A percentile compares a stretch with the other conserved stretches of the same genome.
These are phyloP conservation scores for Formica exsecta DNA, from an alignment of 1,140 invertebrate species.

Conservation along the genomic window DNA sequence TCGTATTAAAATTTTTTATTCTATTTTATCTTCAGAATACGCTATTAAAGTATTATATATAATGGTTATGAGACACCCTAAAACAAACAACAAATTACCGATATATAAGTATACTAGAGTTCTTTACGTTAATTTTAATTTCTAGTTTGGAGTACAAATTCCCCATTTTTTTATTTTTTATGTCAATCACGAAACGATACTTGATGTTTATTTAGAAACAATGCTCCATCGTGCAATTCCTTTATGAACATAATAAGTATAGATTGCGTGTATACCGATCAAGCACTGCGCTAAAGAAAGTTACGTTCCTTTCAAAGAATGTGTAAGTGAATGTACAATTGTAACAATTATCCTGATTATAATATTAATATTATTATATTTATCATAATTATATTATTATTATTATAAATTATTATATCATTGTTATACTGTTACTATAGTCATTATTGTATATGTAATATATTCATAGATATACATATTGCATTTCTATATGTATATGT, in stretches of 20 bases:
- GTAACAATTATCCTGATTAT: slow-evolving; percentile 74
- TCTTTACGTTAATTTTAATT: no score
- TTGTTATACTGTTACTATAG: slow-evolving; percentile 72
- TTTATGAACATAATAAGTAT: not conserved
- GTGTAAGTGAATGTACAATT: slow-evolving; percentile 60
- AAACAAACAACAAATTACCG: no score
- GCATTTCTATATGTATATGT: not conserved
- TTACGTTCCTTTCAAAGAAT: slow-evolving; percentile 68
- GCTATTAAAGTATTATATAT: no score
- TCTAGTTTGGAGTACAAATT: not conserved
- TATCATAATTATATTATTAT: slow-evolving; percentile 72
- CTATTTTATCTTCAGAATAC: no score
- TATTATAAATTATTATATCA: slow-evolving; percentile 41
- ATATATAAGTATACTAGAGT: no score
- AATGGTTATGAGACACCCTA: no score
- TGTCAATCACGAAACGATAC: not conserved
- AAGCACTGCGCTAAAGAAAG: slow-evolving; percentile 7
- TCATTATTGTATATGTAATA: slow-evolving; percentile 38
- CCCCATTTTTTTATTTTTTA: not conserved
- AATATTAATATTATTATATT: slow-evolving; percentile 78
- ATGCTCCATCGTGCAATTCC: slow-evolving; percentile 33
- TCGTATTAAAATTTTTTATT: no score
- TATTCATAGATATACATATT: not conserved
- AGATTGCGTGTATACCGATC: no score
- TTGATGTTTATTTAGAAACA: not conserved